Base-by-base conservation (phyloP, 2,888 invertebrate genomes). In the Furcula furcula region DNA sequence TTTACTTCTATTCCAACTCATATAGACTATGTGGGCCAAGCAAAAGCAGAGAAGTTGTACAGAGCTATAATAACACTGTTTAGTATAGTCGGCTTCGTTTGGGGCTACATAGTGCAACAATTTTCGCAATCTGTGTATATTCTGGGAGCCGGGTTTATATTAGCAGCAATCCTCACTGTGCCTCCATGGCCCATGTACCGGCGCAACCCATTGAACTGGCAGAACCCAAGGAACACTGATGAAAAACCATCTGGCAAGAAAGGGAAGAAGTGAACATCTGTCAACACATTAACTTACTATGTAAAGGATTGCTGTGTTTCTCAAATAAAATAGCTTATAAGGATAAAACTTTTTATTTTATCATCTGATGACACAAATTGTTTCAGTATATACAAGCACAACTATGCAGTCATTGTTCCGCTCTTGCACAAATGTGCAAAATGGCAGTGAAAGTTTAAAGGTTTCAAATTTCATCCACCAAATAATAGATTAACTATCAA, bases 171-270 rank as follows among this genome's bases (percentile, higher is more conserved):
- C 65, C 76, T 97, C 26, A 97, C 97, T 0, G 93, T 98, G 60
- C 98, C 98, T 14, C 97, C 98, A n/a, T 98, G 98, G 98, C 97
- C 98, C 0, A 94, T 98, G 92, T 98, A 97, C 68, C 91, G 97
- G 45, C 92, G 92, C 46, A 95, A 96, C 68, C 94, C 97, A 1
- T 84, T 98, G 3, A 94, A 94, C 46, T 98, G 98, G 98, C 97
- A 96, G 71, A 96, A 95, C 69, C 92, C 94, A 28, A 79, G 62
- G 49, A 86, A 45, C 40, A 59, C 67, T 4, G 87, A 88, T 76
- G 91, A 78, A 36, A 81, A 83, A 65, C 65, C 71, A 32, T 64
- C 89, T 14, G 73, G 78, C 47, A 91, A 91, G 53, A 91, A 91
- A 65, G 90, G 91, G 40, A 91, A 91, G 61, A 89, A 90, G 53